phyloP scores from a whole-genome alignment of 2,113 vertebrate genomes.

The Shinisaurus crocodilurus region DNA sequence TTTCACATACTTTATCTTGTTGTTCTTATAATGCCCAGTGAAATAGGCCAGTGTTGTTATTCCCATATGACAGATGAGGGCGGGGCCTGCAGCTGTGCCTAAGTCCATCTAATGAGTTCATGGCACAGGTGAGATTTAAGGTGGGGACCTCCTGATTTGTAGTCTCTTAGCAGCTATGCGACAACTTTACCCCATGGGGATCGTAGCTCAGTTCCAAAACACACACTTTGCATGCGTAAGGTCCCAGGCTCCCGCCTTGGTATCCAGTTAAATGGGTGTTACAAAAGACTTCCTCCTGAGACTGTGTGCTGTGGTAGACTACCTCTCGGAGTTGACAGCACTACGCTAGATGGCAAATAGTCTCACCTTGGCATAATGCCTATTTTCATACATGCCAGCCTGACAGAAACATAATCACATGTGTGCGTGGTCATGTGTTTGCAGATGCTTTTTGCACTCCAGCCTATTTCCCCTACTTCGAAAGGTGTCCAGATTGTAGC shows the following conservation, averaged over 20 bases:
- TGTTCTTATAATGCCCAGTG: neutral
- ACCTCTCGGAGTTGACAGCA: no score
- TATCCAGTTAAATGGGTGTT: neutral
- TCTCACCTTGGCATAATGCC: no score
- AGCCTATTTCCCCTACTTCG: neutral
- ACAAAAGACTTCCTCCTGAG: no score
- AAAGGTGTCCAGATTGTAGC: neutral
- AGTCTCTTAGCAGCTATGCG: neutral
- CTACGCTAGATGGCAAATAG: no score
- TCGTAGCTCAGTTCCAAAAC: no score
- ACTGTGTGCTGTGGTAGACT: no score
- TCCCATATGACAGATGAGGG: neutral
- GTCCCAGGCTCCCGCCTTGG: neutral
- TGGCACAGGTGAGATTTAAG: no score
- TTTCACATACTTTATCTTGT: neutral
- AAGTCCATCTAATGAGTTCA: neutral
- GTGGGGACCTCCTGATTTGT: no score
- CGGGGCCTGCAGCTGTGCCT: neutral
- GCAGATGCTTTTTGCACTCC: neutral
- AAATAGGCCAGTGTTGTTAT: neutral
- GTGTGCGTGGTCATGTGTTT: neutral
- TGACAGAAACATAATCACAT: neutral
- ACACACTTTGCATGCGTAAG: neutral
- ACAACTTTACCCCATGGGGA: no score
- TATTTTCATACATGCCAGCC: neutral